A percentile compares a stretch with the other conserved stretches of the same genome.
These are phyloP conservation scores for Heteromurus nitidus DNA, from an alignment of 2,888 invertebrate genomes.

Conservation along the genomic window DNA sequence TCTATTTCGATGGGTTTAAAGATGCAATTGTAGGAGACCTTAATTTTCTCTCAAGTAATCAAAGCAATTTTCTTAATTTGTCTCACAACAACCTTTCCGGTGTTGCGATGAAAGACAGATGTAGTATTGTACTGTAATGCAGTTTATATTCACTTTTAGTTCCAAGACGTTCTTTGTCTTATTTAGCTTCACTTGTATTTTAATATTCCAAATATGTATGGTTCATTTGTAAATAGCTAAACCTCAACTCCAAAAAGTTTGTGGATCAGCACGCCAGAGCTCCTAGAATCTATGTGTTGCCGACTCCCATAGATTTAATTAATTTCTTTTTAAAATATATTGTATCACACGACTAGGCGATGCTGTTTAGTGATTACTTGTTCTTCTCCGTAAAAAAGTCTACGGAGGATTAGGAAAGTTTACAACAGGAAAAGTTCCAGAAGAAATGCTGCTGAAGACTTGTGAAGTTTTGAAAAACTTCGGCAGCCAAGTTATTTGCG, in stretches of 20 bases:
- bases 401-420: background rate
- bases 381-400: background rate
- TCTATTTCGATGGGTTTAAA: no score
- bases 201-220: conserved; percentile 2
- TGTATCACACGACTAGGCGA: conserved; percentile 32
- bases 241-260: background rate
- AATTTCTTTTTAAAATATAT: background rate
- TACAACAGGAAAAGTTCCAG: conserved; percentile 19
- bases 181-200: background rate
- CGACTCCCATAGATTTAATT: background rate
- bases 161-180: background rate
- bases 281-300: background rate
- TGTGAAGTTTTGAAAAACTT: conserved; percentile 31
- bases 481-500: conserved; percentile 9
- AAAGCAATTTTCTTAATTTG: background rate
- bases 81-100: conserved; percentile 1
- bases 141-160: conserved; percentile 13
- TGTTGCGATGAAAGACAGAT: conserved; percentile 52
- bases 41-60: background rate
- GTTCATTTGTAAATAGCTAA: conserved; percentile 1
- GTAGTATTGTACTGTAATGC: conserved; percentile 55
- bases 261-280: conserved; percentile 17
- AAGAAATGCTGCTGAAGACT: conserved; percentile 26
- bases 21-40: background rate
- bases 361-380: conserved; percentile 1